Evolutionary conservation across 2,888 invertebrate genomes (phyloP).

Genomic region (Archips xylosteana): DNA sequence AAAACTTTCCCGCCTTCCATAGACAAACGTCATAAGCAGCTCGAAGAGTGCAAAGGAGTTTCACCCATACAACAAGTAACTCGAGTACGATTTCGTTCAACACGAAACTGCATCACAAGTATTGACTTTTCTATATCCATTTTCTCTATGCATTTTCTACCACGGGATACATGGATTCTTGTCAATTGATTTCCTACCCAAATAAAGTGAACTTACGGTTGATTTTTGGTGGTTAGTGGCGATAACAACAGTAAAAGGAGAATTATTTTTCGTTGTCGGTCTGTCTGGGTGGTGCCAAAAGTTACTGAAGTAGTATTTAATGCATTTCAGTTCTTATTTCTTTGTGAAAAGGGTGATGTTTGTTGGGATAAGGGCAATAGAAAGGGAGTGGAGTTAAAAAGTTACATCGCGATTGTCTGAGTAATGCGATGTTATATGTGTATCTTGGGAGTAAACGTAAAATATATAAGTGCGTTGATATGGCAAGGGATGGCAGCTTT

Average conservation of each 20-base stretch:
- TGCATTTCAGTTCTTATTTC: conserved; percentile 16
- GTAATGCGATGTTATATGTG: conserved; percentile 12
- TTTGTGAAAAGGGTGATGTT: conserved; percentile 13
- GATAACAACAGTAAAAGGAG: conserved; percentile 35
- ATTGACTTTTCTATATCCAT: conserved; percentile 60
- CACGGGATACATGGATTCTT: conserved; percentile 30
- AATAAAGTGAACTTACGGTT: conserved; percentile 22
- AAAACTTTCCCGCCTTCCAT: conserved; percentile 37
- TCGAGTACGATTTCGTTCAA: conserved; percentile 47
- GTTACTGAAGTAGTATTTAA: conserved; percentile 23
- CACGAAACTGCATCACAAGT: conserved; percentile 52
- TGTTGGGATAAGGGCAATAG: conserved; percentile 7
- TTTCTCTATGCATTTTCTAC: conserved; percentile 51
- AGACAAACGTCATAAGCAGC: conserved; percentile 29
- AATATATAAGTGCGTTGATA: conserved; percentile 1
- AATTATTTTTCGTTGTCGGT: conserved; percentile 61
- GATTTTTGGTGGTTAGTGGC: conserved; percentile 40
- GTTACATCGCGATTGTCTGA: conserved; percentile 35
- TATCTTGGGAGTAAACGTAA: conserved; percentile 3
- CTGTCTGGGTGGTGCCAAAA: conserved; percentile 67
- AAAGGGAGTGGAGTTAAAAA: conserved; percentile 42
- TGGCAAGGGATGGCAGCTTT: conserved; percentile 29
- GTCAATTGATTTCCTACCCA: conserved; percentile 44
- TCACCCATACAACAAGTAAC: background rate
- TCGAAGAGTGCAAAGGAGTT: conserved; percentile 9